These are phyloP conservation scores for Pectinophora gossypiella DNA, from an alignment of 1,140 invertebrate species.

Conservation along the genomic window DNA sequence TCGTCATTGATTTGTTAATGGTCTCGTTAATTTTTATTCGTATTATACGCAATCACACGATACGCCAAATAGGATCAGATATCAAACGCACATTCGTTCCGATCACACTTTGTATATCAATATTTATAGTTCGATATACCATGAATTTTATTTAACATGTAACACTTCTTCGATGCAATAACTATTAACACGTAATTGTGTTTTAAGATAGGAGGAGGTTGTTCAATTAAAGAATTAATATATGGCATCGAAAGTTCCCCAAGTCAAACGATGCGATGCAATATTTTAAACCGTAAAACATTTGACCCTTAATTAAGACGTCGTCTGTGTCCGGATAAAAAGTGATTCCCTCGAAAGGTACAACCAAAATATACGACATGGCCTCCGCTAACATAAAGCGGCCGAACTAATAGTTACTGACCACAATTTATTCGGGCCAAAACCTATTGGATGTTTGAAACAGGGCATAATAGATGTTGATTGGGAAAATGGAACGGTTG, in stretches of 20 bases:
- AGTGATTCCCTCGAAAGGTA: constrained; percentile 34
- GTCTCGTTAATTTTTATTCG: constrained; percentile 60
- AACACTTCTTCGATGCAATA: background rate
- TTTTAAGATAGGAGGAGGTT: background rate
- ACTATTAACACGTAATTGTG: background rate
- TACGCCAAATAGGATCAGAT: constrained; percentile 34
- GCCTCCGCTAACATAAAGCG: constrained; percentile 42
- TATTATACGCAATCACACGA: constrained; percentile 36
- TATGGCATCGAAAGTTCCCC: constrained; percentile 21
- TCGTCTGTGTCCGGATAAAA: constrained; percentile 48
- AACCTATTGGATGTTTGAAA: constrained; percentile 39
- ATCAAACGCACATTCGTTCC: background rate
- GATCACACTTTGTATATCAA: constrained; percentile 16
- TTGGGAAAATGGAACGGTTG: constrained; percentile 36
- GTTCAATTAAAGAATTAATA: constrained; percentile 27
- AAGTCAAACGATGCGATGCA: constrained; percentile 33
- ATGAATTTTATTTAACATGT: background rate
- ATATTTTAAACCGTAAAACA: constrained; percentile 46
- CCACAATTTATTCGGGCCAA: constrained; percentile 51
- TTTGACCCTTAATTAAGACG: constrained; percentile 61
- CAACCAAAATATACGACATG: constrained; percentile 47
- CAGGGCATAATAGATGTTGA: constrained; percentile 48
- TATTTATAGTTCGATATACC: constrained; percentile 16
- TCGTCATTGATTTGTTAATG: constrained; percentile 66
- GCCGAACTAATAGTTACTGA: constrained; percentile 38